phyloP scores from a whole-genome alignment of 2,797 vertebrate species.

The Danio choprae region DNA sequence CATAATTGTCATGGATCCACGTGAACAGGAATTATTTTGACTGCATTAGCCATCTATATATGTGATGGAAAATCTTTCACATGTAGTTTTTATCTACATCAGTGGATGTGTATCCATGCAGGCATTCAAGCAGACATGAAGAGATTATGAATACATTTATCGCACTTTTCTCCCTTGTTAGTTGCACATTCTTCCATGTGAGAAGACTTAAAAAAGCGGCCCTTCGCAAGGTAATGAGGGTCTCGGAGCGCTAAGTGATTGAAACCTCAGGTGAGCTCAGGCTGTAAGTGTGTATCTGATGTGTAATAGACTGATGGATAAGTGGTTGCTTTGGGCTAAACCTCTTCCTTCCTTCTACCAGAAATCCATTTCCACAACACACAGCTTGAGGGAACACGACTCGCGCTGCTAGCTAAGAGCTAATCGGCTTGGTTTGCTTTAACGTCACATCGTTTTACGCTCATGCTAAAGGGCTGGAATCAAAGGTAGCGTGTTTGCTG shows the following conservation, averaged over 20 bases:
- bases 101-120: constrained; percentile 23
- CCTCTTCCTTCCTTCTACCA: constrained; percentile 54
- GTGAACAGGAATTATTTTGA: too few species aligned
- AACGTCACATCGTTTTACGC: constrained; percentile 53
- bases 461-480: constrained; percentile 51
- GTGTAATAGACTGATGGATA: constrained; percentile 56
- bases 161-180: constrained; percentile 26
- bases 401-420: constrained; percentile 56
- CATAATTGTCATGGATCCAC: too few species aligned
- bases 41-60: too few species aligned
- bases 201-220: constrained; percentile 35
- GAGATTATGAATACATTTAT: constrained; percentile 53
- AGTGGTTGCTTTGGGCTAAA: constrained; percentile 54
- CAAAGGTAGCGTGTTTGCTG: constrained; percentile 52
- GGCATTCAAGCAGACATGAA: constrained; percentile 48
- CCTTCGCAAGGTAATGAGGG: constrained; percentile 50
- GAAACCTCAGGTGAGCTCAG: constrained; percentile 50
- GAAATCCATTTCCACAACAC: constrained; percentile 59
- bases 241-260: constrained; percentile 56
- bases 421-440: constrained; percentile 58
- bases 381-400: constrained; percentile 45
- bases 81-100: constrained; percentile 26
- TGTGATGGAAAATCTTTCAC: too few species aligned
- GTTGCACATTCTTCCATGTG: constrained; percentile 47
- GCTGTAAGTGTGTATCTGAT: constrained; percentile 51